Evolutionary conservation across 2,113 vertebrate genomes (phyloP), one percentile per base, ranked within the genome.

Genomic region (Cynoglossus semilaevis): DNA sequence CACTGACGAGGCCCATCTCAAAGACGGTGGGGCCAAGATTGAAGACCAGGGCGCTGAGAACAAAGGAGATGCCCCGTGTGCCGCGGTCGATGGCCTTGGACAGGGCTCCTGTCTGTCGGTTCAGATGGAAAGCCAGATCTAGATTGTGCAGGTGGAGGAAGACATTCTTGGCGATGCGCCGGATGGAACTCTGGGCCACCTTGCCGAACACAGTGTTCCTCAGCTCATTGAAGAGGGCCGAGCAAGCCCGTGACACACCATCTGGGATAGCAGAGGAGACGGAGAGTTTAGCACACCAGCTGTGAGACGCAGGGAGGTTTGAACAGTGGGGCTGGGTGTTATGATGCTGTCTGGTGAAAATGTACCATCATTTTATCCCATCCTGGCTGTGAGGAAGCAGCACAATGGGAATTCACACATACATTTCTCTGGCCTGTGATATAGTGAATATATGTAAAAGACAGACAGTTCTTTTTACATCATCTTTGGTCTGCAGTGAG

Each of bases 31-130:
- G 97, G n/a, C 96, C 95, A 60, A 99, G 90, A 77, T 99, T 99
- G 82, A 99, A 99, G 36, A 98, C 90, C 1, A 99, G 86, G 3
- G 97, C 97, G 9, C 96, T 96, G 47, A 99, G 92, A 65, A 99
- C 92, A 79, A 99, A 98, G 68, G 95, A 97, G 88, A 99, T 98
- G 72, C 96, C 97, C 51, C 97, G 89, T 0, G 97, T 99, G 43
- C 97, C 97, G 10, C 97, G 92, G 88, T 99, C 97, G 2, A 99
- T 98, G 74, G 97, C 94, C 87, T 98, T 99, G 15, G 96, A 98
- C 66, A 99, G 87, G 0, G 95, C 96, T 63, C 97, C 97, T 0
- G 97, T 99, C 84, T 98, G 96, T 63, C 96, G 92, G 71, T 92
- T 97, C n/a, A 98, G 91, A 61, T 99, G 97, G 71, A 99, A 99